These are phyloP conservation scores for Pantherophis guttatus DNA, from an alignment of 2,113 vertebrate species.

Conservation along the genomic window DNA sequence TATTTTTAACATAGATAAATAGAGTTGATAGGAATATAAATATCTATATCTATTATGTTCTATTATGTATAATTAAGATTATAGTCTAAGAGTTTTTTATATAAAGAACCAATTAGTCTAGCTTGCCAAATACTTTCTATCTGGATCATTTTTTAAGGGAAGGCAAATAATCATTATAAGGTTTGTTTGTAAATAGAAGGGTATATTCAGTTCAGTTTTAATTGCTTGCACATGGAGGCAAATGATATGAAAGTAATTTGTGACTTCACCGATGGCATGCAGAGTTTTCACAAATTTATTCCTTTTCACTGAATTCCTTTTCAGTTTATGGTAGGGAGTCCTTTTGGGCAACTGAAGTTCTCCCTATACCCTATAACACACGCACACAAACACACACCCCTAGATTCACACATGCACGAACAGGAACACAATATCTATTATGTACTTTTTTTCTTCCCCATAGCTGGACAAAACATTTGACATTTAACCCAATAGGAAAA, in stretches of 20 bases:
- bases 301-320: background rate
- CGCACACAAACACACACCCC: background rate
- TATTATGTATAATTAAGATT: background rate
- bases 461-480: background rate
- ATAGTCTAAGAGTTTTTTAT: background rate
- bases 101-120: background rate
- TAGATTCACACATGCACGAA: background rate
- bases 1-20: background rate
- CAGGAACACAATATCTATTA: background rate
- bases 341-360: background rate
- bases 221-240: background rate
- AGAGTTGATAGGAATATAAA: background rate
- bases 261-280: background rate
- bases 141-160: background rate
- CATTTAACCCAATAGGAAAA: background rate
- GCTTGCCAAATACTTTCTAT: background rate
- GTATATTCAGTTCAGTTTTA: background rate
- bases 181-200: background rate
- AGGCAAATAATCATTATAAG: background rate
- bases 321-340: background rate
- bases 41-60: background rate
- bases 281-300: background rate
- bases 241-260: background rate
- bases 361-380: background rate
- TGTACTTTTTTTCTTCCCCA: background rate